Percentiles rank a stretch among this genome's conserved stretches.
These are phyloP conservation scores for Eolophus roseicapilla DNA, from an alignment of 2,113 vertebrate genomes.

Conservation along the genomic window DNA sequence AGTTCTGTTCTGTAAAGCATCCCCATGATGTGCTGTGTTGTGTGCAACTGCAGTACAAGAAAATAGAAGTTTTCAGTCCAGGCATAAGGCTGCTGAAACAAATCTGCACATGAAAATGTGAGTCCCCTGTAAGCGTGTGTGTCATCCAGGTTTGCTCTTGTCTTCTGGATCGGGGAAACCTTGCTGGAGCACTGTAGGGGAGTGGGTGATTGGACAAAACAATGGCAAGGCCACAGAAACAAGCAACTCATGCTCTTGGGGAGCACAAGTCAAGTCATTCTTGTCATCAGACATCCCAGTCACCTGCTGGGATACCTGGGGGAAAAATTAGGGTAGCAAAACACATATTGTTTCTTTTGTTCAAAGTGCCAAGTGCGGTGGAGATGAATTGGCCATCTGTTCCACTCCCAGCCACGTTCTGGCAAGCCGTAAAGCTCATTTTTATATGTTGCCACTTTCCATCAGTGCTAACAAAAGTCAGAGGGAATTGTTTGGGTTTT, in stretches of 20 bases:
- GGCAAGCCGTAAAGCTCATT: slow-evolving; percentile 69
- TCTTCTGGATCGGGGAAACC: not conserved
- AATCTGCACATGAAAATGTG: accelerated
- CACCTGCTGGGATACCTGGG: slow-evolving; percentile 77
- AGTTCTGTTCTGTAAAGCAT: not conserved
- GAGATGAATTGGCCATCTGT: slow-evolving; percentile 81
- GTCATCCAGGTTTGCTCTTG: not conserved
- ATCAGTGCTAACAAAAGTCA: slow-evolving; percentile 64
- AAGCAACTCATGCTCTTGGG: slow-evolving; percentile 10
- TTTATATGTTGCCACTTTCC: slow-evolving; percentile 66
- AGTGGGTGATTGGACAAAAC: slow-evolving; percentile 25
- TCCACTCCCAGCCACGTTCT: slow-evolving; percentile 54
- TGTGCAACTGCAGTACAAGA: not conserved
- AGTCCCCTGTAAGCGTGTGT: not conserved
- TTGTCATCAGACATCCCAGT: slow-evolving; percentile 79
- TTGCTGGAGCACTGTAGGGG: not conserved
- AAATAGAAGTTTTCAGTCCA: not conserved
- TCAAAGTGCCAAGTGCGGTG: slow-evolving; percentile 68
- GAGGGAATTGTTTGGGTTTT: slow-evolving; percentile 21
- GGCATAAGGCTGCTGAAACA: not conserved
- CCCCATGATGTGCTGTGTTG: not conserved
- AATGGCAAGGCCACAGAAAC: slow-evolving; percentile 53
- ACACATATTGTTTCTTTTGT: slow-evolving; percentile 78
- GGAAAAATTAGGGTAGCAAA: slow-evolving; percentile 74
- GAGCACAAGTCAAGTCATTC: slow-evolving; percentile 63